Evolutionary conservation across 2,797 vertebrate species (phyloP), one percentile per base, ranked within the genome.

Genomic region (Stomatorhinus walkeri): DNA sequence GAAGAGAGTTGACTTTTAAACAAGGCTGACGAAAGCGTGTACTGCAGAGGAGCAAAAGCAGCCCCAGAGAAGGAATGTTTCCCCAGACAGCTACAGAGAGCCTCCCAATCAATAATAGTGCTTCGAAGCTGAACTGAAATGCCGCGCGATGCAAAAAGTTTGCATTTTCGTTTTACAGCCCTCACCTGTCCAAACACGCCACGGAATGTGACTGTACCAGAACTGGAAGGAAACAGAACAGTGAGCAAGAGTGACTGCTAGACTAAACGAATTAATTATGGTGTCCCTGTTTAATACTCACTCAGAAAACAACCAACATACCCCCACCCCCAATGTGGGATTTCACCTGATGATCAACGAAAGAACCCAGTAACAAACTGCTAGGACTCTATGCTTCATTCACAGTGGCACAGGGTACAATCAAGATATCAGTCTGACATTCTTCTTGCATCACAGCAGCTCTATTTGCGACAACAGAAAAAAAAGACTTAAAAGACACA

Each of bases 171-270:
- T 85, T 51, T 85, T 14, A 84, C 14, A n/a, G 28, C 51, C n/a
- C 81, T 52, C 89, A 24, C 90, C 85, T 93, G 95, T 93, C 87
- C 89, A 86, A 51, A 94, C 95, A 94, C 10, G 95, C 91, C 91
- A 88, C 90, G 94, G 95, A 96, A 96, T 96, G 95, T 93, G 91
- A 93, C 93, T 91, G 3, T 94, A 94, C 93, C 90, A 89, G 91
- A 89, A 89, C 89, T 92, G 0, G 87, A 90, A 88, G 84, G 89
- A 90, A 22, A 51, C 2, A 84, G 5, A 19, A 88, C 46, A 46
- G 10, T 9, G 16, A 79, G 40, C 16, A 51, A 49, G 0, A 88
- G 51, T 52, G 24, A 87, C 49, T 76, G 36, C 36, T 28, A 76
- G 24, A 61, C 48, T 49, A 28, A 49, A 84, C 46, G 3, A 84